Percentiles rank a stretch among this genome's conserved stretches.
Evolutionary conservation across 2,797 vertebrate genomes (phyloP).

Genomic region (Fringilla coelebs): DNA sequence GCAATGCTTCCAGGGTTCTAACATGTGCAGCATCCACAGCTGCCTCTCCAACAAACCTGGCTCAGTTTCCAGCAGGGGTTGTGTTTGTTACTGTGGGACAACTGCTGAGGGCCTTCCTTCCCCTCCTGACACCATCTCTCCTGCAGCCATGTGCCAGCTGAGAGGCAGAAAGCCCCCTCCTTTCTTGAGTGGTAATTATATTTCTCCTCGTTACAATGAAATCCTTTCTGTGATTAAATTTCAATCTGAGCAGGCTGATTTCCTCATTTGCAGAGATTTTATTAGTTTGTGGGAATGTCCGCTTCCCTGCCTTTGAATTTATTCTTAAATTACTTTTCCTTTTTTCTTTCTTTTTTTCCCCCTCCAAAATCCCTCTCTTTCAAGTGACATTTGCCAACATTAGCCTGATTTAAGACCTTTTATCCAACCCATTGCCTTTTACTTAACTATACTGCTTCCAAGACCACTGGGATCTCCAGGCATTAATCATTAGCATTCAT

Average conservation of each 20-base stretch:
- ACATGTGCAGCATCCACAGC: background rate
- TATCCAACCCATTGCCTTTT: conserved; percentile 68
- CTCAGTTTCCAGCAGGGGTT: background rate
- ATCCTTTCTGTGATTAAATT: conserved; percentile 57
- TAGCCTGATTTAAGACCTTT: conserved; percentile 69
- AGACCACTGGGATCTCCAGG: conserved; percentile 52
- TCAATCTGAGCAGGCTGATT: conserved; percentile 46
- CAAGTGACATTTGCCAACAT: conserved; percentile 67
- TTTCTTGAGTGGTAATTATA: conserved; percentile 4
- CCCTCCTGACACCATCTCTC: rapidly evolving
- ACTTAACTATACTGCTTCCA: conserved; percentile 67
- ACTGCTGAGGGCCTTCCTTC: background rate
- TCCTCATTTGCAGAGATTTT: conserved; percentile 58
- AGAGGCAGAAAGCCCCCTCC: background rate
- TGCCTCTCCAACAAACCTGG: background rate
- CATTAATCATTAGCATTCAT: conserved; percentile 40
- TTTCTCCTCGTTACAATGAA: conserved; percentile 42
- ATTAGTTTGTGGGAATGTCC: conserved; percentile 43
- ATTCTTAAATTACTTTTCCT: conserved; percentile 40
- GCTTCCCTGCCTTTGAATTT: conserved; percentile 44
- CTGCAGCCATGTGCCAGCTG: rapidly evolving
- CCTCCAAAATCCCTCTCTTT: conserved; percentile 55
- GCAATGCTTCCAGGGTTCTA: background rate
- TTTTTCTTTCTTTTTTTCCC: background rate
- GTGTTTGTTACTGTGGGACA: background rate